Evolutionary conservation across 2,888 invertebrate genomes (phyloP).

Genomic region (Elaeidobius kamerunicus): DNA sequence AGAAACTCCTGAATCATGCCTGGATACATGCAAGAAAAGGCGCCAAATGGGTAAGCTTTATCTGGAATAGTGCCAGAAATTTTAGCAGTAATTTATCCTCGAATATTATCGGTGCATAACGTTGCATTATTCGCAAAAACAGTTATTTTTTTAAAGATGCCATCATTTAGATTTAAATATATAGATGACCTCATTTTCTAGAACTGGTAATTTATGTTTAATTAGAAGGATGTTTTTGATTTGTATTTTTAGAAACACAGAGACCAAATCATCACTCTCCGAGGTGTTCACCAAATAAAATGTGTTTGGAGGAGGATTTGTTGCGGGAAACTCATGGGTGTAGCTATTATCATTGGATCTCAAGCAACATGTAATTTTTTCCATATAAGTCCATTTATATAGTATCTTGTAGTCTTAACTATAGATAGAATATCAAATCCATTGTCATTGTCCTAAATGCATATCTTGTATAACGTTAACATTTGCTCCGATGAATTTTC

Average conservation of each 20-base stretch:
- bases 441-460: no score
- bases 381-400: no score
- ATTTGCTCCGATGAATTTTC: no score
- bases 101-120: background rate
- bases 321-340: slow-evolving; percentile 65
- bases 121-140: background rate
- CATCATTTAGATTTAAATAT: slow-evolving; percentile 1
- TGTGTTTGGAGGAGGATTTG: slow-evolving; percentile 52
- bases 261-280: slow-evolving; percentile 26
- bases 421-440: no score
- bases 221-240: slow-evolving; percentile 1
- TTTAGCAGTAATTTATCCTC: background rate
- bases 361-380: slow-evolving; percentile 32
- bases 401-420: no score
- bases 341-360: slow-evolving; percentile 57
- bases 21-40: slow-evolving; percentile 41
- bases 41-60: slow-evolving; percentile 49
- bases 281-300: slow-evolving; percentile 39
- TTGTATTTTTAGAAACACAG: slow-evolving; percentile 37
- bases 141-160: background rate
- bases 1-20: background rate
- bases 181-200: slow-evolving; percentile 16
- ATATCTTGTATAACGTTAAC: no score
- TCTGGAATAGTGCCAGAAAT: slow-evolving; percentile 54
- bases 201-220: background rate